These are phyloP conservation scores for Coelogynopora nodosa DNA, from an alignment of 2,888 invertebrate species.

Conservation along the genomic window DNA sequence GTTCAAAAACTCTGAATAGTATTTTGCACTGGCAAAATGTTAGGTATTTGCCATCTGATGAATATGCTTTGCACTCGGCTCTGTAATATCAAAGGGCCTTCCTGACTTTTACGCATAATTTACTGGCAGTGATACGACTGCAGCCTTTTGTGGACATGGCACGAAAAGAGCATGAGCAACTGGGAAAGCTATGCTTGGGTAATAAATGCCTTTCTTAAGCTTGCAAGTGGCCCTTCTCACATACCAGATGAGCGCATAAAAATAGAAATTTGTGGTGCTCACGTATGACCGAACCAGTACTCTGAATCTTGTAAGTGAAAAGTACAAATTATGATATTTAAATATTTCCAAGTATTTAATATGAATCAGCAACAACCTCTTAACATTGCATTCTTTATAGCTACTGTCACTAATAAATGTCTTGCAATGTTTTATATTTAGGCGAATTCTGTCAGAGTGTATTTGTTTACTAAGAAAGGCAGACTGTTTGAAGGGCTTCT, in stretches of 20 bases:
- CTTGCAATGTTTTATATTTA: background rate
- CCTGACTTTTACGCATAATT: background rate
- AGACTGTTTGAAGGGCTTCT: background rate
- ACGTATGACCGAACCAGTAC: background rate
- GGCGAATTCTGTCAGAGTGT: background rate
- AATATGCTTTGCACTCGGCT: background rate
- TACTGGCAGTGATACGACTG: background rate
- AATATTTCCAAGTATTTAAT: background rate
- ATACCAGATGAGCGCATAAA: background rate
- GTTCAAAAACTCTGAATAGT: background rate
- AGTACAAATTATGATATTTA: background rate
- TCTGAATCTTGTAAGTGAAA: background rate
- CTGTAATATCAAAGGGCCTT: background rate
- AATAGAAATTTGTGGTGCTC: background rate
- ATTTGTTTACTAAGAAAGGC: background rate
- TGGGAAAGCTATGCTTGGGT: background rate
- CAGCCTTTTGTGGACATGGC: background rate
- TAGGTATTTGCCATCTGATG: background rate
- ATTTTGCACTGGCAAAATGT: background rate
- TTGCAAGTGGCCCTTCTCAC: background rate
- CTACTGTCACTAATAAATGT: background rate
- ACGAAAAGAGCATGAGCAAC: background rate
- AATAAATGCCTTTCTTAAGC: background rate
- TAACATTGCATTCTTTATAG: background rate
- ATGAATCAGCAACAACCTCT: background rate